Percentiles rank a stretch among this genome's conserved stretches.
phyloP scores from a whole-genome alignment of 2,888 invertebrate genomes.

The Mycalesis mineus region DNA sequence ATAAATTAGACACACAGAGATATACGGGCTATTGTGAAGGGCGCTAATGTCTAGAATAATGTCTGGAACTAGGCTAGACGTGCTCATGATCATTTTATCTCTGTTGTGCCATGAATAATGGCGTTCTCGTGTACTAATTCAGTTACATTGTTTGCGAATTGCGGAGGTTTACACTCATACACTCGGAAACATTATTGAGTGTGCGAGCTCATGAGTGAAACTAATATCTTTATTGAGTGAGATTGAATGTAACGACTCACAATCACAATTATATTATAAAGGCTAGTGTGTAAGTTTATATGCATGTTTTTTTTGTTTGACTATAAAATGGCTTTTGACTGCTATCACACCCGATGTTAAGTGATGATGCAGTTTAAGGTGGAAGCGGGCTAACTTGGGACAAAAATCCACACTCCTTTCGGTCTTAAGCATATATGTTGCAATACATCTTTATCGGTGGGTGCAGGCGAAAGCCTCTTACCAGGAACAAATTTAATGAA shows the following conservation, averaged over 20 bases:
- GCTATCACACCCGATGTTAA: too few relatives aligned
- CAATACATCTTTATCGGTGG: too few relatives aligned
- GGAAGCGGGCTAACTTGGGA: too few relatives aligned
- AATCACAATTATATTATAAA: too few relatives aligned
- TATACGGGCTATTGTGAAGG: not conserved
- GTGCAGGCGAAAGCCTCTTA: too few relatives aligned
- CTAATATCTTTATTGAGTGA: not conserved
- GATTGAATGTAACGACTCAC: not conserved
- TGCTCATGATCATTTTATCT: conserved; percentile 18
- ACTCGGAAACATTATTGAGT: not conserved
- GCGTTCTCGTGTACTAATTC: not conserved
- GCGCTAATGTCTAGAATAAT: conserved; percentile 6
- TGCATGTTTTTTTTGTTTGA: too few relatives aligned
- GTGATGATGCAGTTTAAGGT: too few relatives aligned
- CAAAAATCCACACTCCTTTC: too few relatives aligned
- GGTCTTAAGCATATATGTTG: too few relatives aligned
- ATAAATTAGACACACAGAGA: not conserved
- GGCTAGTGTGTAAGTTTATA: too few relatives aligned
- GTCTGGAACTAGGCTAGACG: conserved; percentile 15
- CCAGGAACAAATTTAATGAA: too few relatives aligned
- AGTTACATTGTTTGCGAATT: conserved; percentile 5
- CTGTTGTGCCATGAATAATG: conserved; percentile 21
- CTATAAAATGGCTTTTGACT: too few relatives aligned
- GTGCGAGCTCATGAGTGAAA: not conserved
- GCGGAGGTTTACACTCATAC: not conserved